A percentile compares a stretch with the other conserved stretches of the same genome.
Conservation (phyloP, 2,113 vertebrate genomes). For the Rhodinocichla rosea region DNA sequence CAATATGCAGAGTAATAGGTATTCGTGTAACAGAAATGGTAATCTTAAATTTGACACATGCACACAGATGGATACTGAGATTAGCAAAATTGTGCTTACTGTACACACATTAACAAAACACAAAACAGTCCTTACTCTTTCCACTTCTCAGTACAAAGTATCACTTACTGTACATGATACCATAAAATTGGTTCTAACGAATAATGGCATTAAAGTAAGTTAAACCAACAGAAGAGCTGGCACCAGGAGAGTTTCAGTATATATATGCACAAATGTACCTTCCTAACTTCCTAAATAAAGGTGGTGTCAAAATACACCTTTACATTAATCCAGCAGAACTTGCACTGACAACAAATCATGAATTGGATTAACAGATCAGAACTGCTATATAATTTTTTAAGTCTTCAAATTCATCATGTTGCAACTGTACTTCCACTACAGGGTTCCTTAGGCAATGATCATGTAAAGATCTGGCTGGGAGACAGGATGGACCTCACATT, state of each 20-base stretch:
- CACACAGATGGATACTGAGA: background rate
- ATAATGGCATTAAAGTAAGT: background rate
- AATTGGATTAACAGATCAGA: background rate
- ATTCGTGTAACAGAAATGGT: background rate
- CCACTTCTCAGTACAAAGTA: background rate
- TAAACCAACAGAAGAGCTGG: background rate
- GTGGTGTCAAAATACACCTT: background rate
- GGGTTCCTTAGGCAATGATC: background rate
- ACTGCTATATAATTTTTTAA: fast-evolving
- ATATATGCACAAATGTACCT: background rate
- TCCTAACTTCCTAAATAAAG: background rate
- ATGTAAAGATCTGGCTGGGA: background rate
- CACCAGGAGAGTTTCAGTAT: background rate
- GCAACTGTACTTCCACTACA: background rate
- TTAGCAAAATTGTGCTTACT: background rate
- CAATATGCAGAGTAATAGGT: background rate
- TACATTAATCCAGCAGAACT: background rate
- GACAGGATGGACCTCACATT: background rate
- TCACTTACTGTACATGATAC: background rate
- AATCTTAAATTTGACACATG: background rate
- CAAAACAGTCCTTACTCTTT: background rate
- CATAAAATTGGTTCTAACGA: background rate
- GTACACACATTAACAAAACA: background rate
- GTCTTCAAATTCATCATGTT: background rate
- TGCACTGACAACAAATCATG: background rate